Conservation (phyloP, 2,888 invertebrate genomes). For the Tricholauxania praeusta region DNA sequence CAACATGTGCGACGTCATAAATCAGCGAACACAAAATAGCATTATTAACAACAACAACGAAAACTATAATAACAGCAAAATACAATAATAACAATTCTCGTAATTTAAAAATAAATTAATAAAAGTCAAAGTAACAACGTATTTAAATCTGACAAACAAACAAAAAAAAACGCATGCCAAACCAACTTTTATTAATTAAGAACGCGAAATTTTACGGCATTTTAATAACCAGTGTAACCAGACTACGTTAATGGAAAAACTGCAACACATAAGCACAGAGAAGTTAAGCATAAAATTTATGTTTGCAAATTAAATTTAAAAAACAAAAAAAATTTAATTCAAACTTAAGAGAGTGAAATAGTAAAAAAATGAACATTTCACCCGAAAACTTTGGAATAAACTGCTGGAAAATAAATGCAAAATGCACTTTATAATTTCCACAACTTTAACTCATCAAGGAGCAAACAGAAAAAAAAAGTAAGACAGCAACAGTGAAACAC, state of each 20-base stretch:
- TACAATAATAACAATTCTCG: neutral
- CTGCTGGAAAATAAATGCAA: slow-evolving; percentile 19
- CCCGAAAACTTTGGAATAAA: slow-evolving; percentile 8
- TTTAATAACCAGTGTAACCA: neutral
- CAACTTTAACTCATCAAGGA: slow-evolving; percentile 2
- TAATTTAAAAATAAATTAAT: slow-evolving; percentile 23
- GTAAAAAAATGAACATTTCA: neutral
- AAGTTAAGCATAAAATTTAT: neutral
- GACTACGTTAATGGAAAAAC: neutral
- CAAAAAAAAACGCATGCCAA: neutral
- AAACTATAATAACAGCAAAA: neutral
- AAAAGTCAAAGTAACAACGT: slow-evolving; percentile 11
- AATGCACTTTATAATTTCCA: slow-evolving; percentile 20
- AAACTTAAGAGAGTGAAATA: neutral
- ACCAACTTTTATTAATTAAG: slow-evolving; percentile 16
- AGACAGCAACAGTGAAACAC: neutral
- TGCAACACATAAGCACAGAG: neutral
- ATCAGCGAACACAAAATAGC: slow-evolving; percentile 20
- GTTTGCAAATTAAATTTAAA: slow-evolving; percentile 5
- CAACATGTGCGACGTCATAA: slow-evolving; percentile 14
- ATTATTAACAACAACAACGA: slow-evolving; percentile 16
- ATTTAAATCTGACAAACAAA: neutral
- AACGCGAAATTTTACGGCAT: slow-evolving; percentile 2
- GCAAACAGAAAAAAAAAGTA: neutral
- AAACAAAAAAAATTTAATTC: neutral